A percentile compares a stretch with the other conserved stretches of the same genome.
Conservation (phyloP, 2,888 invertebrate species). For the Thera obeliscata region DNA sequence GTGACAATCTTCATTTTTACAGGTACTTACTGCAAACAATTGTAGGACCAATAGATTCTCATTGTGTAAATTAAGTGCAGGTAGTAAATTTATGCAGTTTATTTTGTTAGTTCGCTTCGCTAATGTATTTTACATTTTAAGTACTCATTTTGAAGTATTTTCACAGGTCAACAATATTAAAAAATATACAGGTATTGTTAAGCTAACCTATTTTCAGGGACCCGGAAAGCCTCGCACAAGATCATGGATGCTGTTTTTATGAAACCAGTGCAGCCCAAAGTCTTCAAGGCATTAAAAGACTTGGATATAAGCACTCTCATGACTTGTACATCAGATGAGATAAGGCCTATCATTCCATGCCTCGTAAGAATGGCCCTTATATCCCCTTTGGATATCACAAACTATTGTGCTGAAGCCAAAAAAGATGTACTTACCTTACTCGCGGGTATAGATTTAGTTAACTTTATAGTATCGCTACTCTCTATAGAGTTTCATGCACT, state of each 20-base stretch:
- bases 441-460: slow-evolving; percentile 96
- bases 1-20: too few species aligned
- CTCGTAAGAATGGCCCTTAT: slow-evolving; percentile 95
- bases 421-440: slow-evolving; percentile 95
- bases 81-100: too few species aligned
- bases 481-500: slow-evolving; percentile 97
- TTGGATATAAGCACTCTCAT: slow-evolving; percentile 90
- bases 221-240: background rate
- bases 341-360: slow-evolving; percentile 95
- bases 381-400: slow-evolving; percentile 93
- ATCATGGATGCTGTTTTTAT: slow-evolving; percentile 69
- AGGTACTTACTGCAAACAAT: too few species aligned
- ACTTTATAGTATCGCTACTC: slow-evolving; percentile 95
- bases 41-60: too few species aligned
- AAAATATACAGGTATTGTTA: background rate
- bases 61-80: too few species aligned
- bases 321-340: slow-evolving; percentile 89
- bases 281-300: slow-evolving; percentile 92
- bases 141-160: background rate
- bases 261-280: slow-evolving; percentile 87
- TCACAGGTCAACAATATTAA: background rate
- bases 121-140: too few species aligned
- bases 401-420: slow-evolving; percentile 92
- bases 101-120: too few species aligned
- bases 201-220: slow-evolving; percentile 25